Evolutionary conservation across 2,797 vertebrate species (phyloP), one percentile per base, ranked within the genome.

Genomic region (Otus scops): DNA sequence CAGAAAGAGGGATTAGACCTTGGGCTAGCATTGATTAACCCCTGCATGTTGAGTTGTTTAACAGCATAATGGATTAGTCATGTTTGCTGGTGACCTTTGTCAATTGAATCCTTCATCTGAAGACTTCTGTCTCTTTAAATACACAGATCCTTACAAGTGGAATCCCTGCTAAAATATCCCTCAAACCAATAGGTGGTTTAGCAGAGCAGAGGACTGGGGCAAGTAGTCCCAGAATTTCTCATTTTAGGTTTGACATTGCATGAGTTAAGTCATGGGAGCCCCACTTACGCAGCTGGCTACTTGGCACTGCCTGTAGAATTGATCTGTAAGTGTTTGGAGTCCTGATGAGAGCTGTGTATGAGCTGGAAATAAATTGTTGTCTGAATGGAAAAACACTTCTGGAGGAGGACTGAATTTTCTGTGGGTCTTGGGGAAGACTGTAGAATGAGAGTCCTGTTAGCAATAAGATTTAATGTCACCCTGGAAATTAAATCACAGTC

Each of bases 1-100:
- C 95, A 85, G 38, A 41, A 39, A 77, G 81, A 23, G 39, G 91
- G 95, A 93, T 96, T 93, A 88, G 73, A 92, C 83, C 88, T 30
- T 4, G 87, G 94, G 80, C 89, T 77, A 96, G 92, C 86, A 85
- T 95, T 92, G 95, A 96, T 97, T 96, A 97, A 97, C 94, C 96
- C 92, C 96, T 95, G 90, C 77, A 38, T 87, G 96, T 96, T 95
- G 93, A 95, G 95, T 94, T 96, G 91, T 95, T 97, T 94, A 96
- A 93, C 91, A 85, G 93, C 63, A 30, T 95, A 95, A 96, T 95
- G 95, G 95, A 94, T 95, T 89, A 87, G 85, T 87, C 83, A 32
- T 94, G 92, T 96, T 85, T 88, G 89, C 90, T 85, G 90, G 74
- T 83, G 94, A 96, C 92, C 96, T 95, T 80, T 96, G 96, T 87